Percentiles rank a stretch among this genome's conserved stretches.
These are phyloP conservation scores for Lacanobia oleracea DNA, from an alignment of 2,888 invertebrate species.

Conservation along the genomic window DNA sequence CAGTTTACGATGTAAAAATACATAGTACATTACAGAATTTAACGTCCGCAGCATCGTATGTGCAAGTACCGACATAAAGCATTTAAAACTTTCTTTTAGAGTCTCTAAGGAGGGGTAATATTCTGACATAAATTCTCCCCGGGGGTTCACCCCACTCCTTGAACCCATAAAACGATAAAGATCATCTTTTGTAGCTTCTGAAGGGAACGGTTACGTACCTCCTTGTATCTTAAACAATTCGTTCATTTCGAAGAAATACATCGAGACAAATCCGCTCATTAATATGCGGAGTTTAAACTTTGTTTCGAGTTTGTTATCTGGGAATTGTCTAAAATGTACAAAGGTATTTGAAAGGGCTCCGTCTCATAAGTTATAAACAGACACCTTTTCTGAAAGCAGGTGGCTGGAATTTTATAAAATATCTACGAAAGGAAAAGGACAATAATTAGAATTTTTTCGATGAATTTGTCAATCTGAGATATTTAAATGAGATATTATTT, in stretches of 20 bases:
- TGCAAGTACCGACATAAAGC: conserved; percentile 78
- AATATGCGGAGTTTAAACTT: conserved; percentile 73
- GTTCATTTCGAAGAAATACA: conserved; percentile 68
- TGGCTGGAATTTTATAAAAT: conserved; percentile 56
- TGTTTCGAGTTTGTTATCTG: conserved; percentile 65
- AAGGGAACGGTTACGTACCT: conserved; percentile 68
- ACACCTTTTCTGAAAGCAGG: conserved; percentile 53
- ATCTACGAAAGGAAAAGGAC: conserved; percentile 36
- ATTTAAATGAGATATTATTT: conserved; percentile 36
- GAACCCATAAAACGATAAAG: conserved; percentile 85
- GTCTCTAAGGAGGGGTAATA: conserved; percentile 79
- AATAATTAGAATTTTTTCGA: conserved; percentile 54
- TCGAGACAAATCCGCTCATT: conserved; percentile 71
- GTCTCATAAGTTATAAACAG: conserved; percentile 60
- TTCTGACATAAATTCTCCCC: conserved; percentile 81
- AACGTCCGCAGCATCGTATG: conserved; percentile 68
- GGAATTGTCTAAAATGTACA: conserved; percentile 62
- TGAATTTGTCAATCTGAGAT: conserved; percentile 30
- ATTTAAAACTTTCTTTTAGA: conserved; percentile 86
- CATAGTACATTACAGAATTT: conserved; percentile 66
- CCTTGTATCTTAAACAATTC: conserved; percentile 73
- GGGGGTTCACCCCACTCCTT: conserved; percentile 76
- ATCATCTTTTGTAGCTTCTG: conserved; percentile 83
- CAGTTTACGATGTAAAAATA: conserved; percentile 72
- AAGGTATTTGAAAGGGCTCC: conserved; percentile 59